Evolutionary conservation across 1,140 invertebrate genomes (phyloP), one percentile per base, ranked within the genome.

Genomic region (Bombyx mandarina): DNA sequence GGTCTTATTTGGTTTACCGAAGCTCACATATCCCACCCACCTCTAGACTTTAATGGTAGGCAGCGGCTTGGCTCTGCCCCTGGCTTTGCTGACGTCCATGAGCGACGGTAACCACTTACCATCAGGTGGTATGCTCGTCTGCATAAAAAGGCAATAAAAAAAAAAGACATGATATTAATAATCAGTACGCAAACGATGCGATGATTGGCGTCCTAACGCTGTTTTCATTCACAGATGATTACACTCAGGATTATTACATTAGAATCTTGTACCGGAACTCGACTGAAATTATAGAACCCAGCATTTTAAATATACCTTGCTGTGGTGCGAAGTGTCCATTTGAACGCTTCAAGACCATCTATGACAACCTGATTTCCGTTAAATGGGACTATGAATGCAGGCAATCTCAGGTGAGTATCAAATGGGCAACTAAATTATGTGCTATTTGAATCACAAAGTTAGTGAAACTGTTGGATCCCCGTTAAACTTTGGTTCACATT

Each of bases 191-290:
- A 18, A 18, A 18, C 12, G 12, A 18, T 18, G 12, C 12, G 12
- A 18, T 18, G 12, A 18, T 18, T 18, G 12, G 12, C 12, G 12
- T 18, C 12, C 12, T 18, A 18, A 18, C 12, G 45, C 6, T 12
- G 48, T 42, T 63, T 45, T 58, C 43, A 8, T 35, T 75, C 75
- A 35, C 74, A 80, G 79, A 78, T 58, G 66, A 69, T 8, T 54
- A 52, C 4, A 69, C 69, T 1, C 54, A 51, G 12, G 49, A 54
- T 7, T 62, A 79, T 51, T 77, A 57, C 49, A 65, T 86, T 1
- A 65, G 68, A 55, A 72, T 86, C 46, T 74, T 57, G n/a, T 86
- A 83, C 54, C 73, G 76, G 42, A 86, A 86, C 54, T 66, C 70
- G 0, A 72, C 67, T 7, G 77, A 75, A 22, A 75, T 80, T 43